Evolutionary conservation across 2,113 vertebrate species (phyloP).

Genomic region (Peromyscus maniculatus): DNA sequence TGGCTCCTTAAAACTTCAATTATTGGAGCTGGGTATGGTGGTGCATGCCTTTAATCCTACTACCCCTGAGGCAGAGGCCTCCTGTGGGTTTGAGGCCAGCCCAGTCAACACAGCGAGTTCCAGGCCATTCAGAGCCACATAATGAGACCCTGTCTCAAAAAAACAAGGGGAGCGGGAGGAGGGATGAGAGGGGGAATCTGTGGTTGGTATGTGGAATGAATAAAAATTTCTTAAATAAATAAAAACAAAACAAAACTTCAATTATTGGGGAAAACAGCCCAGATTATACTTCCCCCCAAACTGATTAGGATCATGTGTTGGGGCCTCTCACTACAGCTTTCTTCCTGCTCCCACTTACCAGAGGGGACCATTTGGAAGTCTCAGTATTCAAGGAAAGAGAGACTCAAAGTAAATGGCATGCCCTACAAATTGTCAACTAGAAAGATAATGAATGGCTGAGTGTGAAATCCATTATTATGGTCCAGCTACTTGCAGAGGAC

Average conservation of each 20-base stretch:
- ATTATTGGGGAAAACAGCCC: neutral
- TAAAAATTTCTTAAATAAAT: too few relatives aligned
- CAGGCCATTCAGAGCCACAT: neutral
- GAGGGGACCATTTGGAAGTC: neutral
- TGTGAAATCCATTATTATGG: neutral
- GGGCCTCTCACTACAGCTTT: neutral
- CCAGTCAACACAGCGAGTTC: neutral
- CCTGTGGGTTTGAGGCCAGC: neutral
- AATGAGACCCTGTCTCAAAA: neutral
- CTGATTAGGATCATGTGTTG: neutral
- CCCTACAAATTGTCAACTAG: neutral
- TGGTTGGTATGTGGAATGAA: too few relatives aligned
- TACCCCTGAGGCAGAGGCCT: neutral
- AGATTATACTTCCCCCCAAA: neutral
- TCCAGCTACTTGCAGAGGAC: neutral
- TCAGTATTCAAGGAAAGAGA: neutral
- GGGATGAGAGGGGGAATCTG: too few relatives aligned
- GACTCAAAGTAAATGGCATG: neutral
- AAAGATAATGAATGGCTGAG: neutral
- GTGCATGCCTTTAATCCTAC: neutral
- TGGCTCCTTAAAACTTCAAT: neutral
- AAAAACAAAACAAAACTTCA: neutral
- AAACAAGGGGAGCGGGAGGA: neutral
- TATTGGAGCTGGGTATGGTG: neutral
- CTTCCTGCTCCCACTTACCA: neutral